Base-by-base conservation (phyloP, 37 sponge, comb jelly and placozoan species). In the Cliona cf. orientalis region DNA sequence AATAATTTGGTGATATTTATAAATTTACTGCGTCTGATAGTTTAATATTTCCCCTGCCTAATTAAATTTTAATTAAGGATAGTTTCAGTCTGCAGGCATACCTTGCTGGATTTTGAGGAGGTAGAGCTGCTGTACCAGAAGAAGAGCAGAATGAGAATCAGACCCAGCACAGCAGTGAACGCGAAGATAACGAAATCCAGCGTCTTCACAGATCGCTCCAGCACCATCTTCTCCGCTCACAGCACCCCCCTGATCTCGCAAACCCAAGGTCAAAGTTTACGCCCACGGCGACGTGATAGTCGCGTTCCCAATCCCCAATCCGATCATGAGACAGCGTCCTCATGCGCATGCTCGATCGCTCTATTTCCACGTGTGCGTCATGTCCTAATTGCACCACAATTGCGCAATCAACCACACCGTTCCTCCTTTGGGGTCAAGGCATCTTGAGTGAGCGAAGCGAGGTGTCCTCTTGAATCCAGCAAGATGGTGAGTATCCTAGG, bases 131-230 rank as follows among this genome's bases (percentile, higher is more conserved):
- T 37, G 4, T 67, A 42, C 29, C 49, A 81, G 60, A 74, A 76
- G 67, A 69, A 66, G 61, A 76, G 43, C 34, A 92, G 81, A 43
- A 88, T 65, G 34, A 92, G 57, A 2, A 88, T 25, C 41, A 92
- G 75, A 21, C 92, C 92, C 22, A 84, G 61, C 17, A 88, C 72
- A 0, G 86, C 90, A 0, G 93, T 85, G 58, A 84, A 78, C 7
- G 90, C 93, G 46, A 92, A 92, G 28, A 92, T 81, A 36, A 88
- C 84, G 42, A 87, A 88, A 43, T 88, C 86, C 65, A 91, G 45
- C 92, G 86, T 90, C 59, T 81, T 33, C 46, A 28, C 25, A 19
- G n/a, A 59, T 42, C 22, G n/a, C n/a, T n/a, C n/a, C n/a, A n/a
- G n/a, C n/a, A n/a, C n/a, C n/a, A n/a, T n/a, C n/a, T n/a, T n/a